Conservation (phyloP, 2,113 vertebrate genomes). For the Bubalus kerabau region DNA sequence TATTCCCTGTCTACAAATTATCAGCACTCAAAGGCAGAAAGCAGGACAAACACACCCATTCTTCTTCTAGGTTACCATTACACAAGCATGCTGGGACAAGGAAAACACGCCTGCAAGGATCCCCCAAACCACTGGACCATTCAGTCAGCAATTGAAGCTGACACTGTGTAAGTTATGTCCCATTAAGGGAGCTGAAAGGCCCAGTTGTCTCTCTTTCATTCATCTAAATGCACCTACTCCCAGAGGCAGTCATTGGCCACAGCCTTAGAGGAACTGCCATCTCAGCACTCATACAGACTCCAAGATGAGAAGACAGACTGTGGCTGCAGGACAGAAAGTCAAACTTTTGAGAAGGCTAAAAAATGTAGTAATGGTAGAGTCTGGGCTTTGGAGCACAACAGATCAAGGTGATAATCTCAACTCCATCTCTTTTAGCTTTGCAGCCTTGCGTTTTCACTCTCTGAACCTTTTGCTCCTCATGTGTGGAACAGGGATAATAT, state of each 20-base stretch:
- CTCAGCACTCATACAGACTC: background rate
- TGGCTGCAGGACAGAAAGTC: background rate
- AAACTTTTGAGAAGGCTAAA: background rate
- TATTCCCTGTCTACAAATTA: constrained; percentile 78
- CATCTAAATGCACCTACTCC: constrained; percentile 12
- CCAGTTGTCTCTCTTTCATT: constrained; percentile 12
- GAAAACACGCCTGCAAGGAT: constrained; percentile 76
- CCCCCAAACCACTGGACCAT: constrained; percentile 73
- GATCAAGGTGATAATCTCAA: background rate
- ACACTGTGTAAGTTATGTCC: constrained; percentile 66
- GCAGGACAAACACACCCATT: constrained; percentile 80
- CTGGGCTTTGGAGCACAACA: background rate
- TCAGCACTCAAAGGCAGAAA: constrained; percentile 75
- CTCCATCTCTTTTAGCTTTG: background rate
- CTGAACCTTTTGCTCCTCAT: background rate
- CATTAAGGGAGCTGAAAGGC: constrained; percentile 22
- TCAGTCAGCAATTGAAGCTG: constrained; percentile 70
- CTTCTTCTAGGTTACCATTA: constrained; percentile 80
- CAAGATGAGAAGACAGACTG: background rate
- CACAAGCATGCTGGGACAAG: constrained; percentile 71
- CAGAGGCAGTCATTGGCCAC: constrained; percentile 28
- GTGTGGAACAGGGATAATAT: background rate
- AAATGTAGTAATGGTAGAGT: background rate
- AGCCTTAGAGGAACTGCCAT: background rate
- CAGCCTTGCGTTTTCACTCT: background rate